phyloP scores from a whole-genome alignment of 2,888 invertebrate genomes.

The Zygaena filipendulae region DNA sequence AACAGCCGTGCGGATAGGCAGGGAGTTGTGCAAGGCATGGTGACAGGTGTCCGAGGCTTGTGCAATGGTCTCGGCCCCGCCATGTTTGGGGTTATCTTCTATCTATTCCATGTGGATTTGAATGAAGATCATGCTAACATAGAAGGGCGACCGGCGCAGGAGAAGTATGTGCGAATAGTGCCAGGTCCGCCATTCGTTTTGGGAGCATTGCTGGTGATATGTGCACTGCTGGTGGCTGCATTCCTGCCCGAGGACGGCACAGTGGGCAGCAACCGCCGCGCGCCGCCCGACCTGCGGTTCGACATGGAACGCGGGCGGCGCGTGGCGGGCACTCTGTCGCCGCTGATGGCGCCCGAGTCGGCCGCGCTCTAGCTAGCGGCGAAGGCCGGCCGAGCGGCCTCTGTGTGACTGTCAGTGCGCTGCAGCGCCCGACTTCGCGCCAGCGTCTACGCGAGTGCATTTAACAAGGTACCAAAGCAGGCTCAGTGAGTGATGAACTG shows the following conservation, averaged over 20 bases:
- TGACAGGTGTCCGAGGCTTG: slow-evolving; percentile 97
- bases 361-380: slow-evolving; percentile 74
- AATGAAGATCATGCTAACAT: slow-evolving; percentile 75
- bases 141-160: slow-evolving; percentile 46
- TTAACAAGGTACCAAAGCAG: slow-evolving; percentile 52
- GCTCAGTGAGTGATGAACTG: slow-evolving; percentile 36
- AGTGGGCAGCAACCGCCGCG: slow-evolving; percentile 40
- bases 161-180: slow-evolving; percentile 75
- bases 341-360: slow-evolving; percentile 81
- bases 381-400: slow-evolving; percentile 51
- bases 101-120: slow-evolving; percentile 97
- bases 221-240: slow-evolving; percentile 92
- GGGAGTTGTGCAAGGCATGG: slow-evolving; percentile 96
- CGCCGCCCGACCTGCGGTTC: slow-evolving; percentile 81
- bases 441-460: slow-evolving; percentile 32
- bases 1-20: slow-evolving; percentile 98
- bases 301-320: slow-evolving; percentile 84
- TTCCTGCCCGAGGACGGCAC: slow-evolving; percentile 79
- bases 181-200: slow-evolving; percentile 99
- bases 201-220: slow-evolving; percentile 95
- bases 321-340: slow-evolving; percentile 80
- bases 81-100: slow-evolving; percentile 98
- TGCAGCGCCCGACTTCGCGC: slow-evolving; percentile 23
- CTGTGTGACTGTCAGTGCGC: slow-evolving; percentile 45
- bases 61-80: slow-evolving; percentile 99